Percentiles rank a stretch among this genome's conserved stretches.
These are phyloP conservation scores for Cistogaster globosa DNA, from an alignment of 2,888 invertebrate genomes.

Conservation along the genomic window DNA sequence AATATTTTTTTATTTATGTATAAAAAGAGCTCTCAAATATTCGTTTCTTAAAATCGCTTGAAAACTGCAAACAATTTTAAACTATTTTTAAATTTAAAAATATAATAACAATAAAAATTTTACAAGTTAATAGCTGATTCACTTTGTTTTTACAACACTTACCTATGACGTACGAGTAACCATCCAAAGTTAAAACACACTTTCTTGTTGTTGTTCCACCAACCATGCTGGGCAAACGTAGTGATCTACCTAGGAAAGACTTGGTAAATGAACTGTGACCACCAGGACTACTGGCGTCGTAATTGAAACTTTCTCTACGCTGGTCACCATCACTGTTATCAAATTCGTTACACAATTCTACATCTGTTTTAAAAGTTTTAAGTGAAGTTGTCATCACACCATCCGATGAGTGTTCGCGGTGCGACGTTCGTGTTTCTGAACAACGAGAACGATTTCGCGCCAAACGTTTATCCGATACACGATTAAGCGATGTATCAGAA, in stretches of 20 bases:
- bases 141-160: constrained; percentile 80
- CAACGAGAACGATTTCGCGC: constrained; percentile 78
- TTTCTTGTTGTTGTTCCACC: constrained; percentile 87
- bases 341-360: constrained; percentile 73
- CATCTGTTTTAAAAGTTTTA: constrained; percentile 18
- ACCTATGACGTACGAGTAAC: constrained; percentile 95
- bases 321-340: constrained; percentile 69
- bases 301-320: constrained; percentile 78
- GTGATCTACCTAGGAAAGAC: constrained; percentile 78
- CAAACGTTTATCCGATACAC: constrained; percentile 58
- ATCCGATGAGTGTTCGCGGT: constrained; percentile 78
- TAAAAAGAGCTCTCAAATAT: too few species aligned
- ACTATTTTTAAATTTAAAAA: too few species aligned
- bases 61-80: too few species aligned
- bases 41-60: too few species aligned
- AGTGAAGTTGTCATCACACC: constrained; percentile 70
- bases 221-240: constrained; percentile 80
- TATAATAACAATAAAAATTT: too few species aligned
- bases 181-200: constrained; percentile 92
- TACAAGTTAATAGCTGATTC: background rate
- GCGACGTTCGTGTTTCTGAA: constrained; percentile 63
- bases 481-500: constrained; percentile 47
- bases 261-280: constrained; percentile 75
- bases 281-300: constrained; percentile 76
- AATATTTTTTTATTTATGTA: too few species aligned